Evolutionary conservation across 2,888 invertebrate species (phyloP).

Genomic region (Tortrix viridana): DNA sequence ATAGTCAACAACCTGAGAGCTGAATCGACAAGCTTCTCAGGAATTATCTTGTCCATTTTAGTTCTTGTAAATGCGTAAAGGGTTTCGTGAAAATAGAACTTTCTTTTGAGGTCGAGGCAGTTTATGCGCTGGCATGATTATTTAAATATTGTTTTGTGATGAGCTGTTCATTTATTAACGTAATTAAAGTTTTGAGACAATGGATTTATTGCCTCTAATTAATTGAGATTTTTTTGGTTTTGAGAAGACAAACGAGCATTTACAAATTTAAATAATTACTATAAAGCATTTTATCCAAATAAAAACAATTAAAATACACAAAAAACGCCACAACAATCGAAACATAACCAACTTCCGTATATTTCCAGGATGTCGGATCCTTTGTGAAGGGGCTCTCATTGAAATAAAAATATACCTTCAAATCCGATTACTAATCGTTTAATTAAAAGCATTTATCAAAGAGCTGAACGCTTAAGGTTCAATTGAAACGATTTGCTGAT

Average conservation of each 20-base stretch:
- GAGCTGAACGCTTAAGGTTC: conserved; percentile 14
- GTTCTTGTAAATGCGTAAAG: background rate
- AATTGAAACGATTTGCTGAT: conserved; percentile 28
- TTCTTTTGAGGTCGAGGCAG: background rate
- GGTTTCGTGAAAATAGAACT: background rate
- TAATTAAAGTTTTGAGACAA: too few species aligned
- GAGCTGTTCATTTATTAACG: too few species aligned
- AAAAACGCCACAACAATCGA: background rate
- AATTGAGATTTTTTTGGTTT: too few species aligned
- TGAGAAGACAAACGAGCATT: too few species aligned
- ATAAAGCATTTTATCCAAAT: too few species aligned
- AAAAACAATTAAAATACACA: background rate
- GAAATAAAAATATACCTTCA: conserved; percentile 12
- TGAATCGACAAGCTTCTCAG: conserved; percentile 1
- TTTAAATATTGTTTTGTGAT: too few species aligned
- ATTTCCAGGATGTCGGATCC: background rate
- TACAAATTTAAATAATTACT: too few species aligned
- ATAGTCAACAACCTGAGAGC: background rate
- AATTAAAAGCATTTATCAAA: conserved; percentile 31
- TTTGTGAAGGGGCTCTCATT: conserved; percentile 1
- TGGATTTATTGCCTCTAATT: too few species aligned
- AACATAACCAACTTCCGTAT: background rate
- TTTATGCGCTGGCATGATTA: too few species aligned
- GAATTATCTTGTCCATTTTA: background rate
- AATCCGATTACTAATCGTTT: conserved; percentile 25